phyloP scores from a whole-genome alignment of 2,888 invertebrate species.

The Lomographa bimaculata region DNA sequence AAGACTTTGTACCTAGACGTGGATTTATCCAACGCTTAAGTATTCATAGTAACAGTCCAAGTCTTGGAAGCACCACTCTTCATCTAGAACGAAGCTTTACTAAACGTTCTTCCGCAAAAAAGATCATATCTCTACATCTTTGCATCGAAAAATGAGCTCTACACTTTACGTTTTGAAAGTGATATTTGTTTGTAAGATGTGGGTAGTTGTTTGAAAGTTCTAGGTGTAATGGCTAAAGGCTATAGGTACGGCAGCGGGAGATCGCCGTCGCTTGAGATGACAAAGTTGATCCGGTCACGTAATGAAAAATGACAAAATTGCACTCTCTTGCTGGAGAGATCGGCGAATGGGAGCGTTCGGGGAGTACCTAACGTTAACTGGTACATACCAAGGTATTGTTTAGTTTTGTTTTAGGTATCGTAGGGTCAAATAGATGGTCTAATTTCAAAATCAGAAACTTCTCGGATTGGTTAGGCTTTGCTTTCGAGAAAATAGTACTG shows the following conservation, averaged over 20 bases:
- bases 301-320: conserved; percentile 86
- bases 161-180: too few relatives aligned
- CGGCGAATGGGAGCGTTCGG: conserved; percentile 40
- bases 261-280: conserved; percentile 66
- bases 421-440: too few relatives aligned
- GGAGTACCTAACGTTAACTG: conserved; percentile 4
- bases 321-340: conserved; percentile 41
- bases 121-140: conserved; percentile 28
- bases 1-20: conserved; percentile 48
- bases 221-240: conserved; percentile 45
- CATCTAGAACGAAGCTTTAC: conserved; percentile 68
- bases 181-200: conserved; percentile 19
- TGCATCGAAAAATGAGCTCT: conserved; percentile 6
- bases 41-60: conserved; percentile 68
- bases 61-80: conserved; percentile 66
- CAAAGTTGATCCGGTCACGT: conserved; percentile 86
- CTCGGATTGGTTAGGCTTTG: too few relatives aligned
- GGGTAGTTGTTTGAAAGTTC: conserved; percentile 19
- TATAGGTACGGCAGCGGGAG: conserved; percentile 47
- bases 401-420: background rate
- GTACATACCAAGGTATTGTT: background rate
- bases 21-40: conserved; percentile 62
- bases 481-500: too few relatives aligned
- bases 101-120: conserved; percentile 32
- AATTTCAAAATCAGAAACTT: too few relatives aligned